These are phyloP conservation scores for Sciurus vulgaris DNA, from an alignment of 2,797 vertebrate genomes.

Conservation along the genomic window DNA sequence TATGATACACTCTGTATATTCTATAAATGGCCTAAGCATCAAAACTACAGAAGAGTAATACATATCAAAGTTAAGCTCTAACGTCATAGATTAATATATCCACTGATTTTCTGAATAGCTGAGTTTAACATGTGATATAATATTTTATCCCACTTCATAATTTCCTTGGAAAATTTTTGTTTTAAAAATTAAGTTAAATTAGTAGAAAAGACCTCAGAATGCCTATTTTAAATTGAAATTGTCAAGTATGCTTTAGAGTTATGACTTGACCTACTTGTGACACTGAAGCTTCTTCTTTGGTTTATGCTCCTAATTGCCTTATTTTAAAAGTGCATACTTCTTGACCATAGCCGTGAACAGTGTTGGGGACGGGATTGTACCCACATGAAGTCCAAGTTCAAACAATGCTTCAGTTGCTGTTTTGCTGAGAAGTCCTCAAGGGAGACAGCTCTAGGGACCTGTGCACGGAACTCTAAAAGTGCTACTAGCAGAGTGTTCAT, in stretches of 20 bases:
- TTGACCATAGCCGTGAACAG: no score
- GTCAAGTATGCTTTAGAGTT: not conserved
- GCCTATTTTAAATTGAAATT: conserved; percentile 55
- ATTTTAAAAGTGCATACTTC: not conserved
- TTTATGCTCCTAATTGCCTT: not conserved
- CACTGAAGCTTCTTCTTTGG: conserved; percentile 12
- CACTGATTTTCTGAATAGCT: not conserved
- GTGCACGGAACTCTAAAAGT: conserved; percentile 93
- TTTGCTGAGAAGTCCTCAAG: conserved; percentile 96
- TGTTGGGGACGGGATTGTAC: conserved; percentile 93
- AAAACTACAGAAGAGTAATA: conserved; percentile 45
- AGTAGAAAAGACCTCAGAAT: not conserved
- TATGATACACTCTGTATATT: not conserved
- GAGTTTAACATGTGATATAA: conserved; percentile 23
- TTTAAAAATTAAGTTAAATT: conserved; percentile 41
- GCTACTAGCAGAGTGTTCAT: conserved; percentile 95
- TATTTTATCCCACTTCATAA: conserved; percentile 28
- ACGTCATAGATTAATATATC: not conserved
- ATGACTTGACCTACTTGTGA: conserved; percentile 40
- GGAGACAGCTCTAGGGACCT: conserved; percentile 93
- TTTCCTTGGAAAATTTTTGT: conserved; percentile 54
- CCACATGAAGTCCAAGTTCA: conserved; percentile 96
- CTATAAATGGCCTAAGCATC: not conserved
- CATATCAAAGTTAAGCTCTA: conserved; percentile 32
- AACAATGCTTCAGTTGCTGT: conserved; percentile 98